A percentile compares a stretch with the other conserved stretches of the same genome.
These are phyloP conservation scores for Enteromius unitaeniatus DNA, from an alignment of 2,797 vertebrate genomes.

Conservation along the genomic window DNA sequence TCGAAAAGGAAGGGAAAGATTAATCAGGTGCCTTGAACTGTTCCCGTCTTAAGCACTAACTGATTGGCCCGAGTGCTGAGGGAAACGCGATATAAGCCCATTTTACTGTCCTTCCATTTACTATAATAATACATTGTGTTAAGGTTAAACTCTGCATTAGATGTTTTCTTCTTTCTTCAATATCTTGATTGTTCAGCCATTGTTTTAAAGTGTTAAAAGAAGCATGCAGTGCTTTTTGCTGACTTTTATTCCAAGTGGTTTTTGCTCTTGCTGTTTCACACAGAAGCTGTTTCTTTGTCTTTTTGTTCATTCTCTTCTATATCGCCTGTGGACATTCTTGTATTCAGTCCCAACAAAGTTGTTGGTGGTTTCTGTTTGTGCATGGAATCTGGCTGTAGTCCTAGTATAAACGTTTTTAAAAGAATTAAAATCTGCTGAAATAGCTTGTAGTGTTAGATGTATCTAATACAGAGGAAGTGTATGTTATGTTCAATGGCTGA, in stretches of 20 bases:
- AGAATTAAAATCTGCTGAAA: not conserved
- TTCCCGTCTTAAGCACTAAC: conserved; percentile 57
- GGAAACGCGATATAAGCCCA: conserved; percentile 45
- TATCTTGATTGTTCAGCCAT: not conserved
- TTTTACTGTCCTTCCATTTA: conserved; percentile 38
- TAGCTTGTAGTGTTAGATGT: not conserved
- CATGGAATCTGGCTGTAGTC: not conserved
- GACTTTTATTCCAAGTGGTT: not conserved
- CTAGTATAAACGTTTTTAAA: not conserved
- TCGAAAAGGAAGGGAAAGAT: conserved; percentile 68
- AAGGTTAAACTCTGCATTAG: conserved; percentile 43
- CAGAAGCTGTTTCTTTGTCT: not conserved
- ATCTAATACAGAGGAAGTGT: not conserved
- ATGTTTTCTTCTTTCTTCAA: conserved; percentile 15
- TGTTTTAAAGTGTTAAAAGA: conserved; percentile 1
- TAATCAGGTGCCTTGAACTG: conserved; percentile 69
- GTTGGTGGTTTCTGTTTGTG: not conserved
- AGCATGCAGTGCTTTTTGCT: not conserved
- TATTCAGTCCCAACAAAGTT: not conserved
- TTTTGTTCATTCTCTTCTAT: not conserved
- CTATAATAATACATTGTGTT: conserved; percentile 36
- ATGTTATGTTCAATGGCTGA: not conserved
- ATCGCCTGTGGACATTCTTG: not conserved
- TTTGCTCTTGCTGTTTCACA: not conserved
- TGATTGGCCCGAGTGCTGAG: conserved; percentile 57